Conservation (phyloP, 1,140 invertebrate genomes). For the Halotydeus destructor region DNA sequence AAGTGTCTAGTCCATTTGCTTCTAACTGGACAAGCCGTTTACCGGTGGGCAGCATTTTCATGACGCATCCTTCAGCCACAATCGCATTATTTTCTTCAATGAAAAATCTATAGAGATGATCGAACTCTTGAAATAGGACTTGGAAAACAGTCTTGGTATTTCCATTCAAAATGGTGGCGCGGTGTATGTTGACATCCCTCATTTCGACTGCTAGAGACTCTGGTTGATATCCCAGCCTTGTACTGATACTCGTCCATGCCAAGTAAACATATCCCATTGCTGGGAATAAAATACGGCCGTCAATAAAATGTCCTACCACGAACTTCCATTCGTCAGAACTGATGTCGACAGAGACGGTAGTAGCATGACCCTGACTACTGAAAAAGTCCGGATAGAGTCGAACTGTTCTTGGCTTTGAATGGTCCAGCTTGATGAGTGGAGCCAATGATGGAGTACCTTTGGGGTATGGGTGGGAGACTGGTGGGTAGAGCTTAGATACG, state of each 20-base stretch:
- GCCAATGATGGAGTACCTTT: conserved; percentile 29
- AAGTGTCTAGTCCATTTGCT: conserved; percentile 12
- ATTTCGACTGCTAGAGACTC: too few relatives aligned
- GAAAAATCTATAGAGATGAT: conserved; percentile 69
- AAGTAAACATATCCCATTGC: conserved; percentile 33
- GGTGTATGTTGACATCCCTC: too few relatives aligned
- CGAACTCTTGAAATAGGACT: too few relatives aligned
- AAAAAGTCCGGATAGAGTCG: conserved; percentile 13
- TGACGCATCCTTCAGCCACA: conserved; percentile 42
- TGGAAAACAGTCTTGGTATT: too few relatives aligned
- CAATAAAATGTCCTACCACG: conserved; percentile 30
- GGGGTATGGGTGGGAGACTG: conserved; percentile 27
- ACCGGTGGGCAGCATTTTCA: too few relatives aligned
- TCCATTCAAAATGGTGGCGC: too few relatives aligned
- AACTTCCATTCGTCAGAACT: conserved; percentile 22
- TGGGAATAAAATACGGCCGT: conserved; percentile 33
- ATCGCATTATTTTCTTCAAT: conserved; percentile 65
- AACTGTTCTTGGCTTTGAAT: conserved; percentile 19
- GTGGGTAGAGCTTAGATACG: conserved; percentile 22
- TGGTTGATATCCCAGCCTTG: conserved; percentile 42
- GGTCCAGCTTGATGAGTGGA: conserved; percentile 31
- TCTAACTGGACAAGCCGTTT: too few relatives aligned
- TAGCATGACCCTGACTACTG: conserved; percentile 3
- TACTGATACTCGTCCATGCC: conserved; percentile 57
- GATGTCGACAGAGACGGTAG: conserved; percentile 16